Evolutionary conservation across 2,888 invertebrate species (phyloP), one percentile per base, ranked within the genome.

Genomic region (Drosophila birchii): DNA sequence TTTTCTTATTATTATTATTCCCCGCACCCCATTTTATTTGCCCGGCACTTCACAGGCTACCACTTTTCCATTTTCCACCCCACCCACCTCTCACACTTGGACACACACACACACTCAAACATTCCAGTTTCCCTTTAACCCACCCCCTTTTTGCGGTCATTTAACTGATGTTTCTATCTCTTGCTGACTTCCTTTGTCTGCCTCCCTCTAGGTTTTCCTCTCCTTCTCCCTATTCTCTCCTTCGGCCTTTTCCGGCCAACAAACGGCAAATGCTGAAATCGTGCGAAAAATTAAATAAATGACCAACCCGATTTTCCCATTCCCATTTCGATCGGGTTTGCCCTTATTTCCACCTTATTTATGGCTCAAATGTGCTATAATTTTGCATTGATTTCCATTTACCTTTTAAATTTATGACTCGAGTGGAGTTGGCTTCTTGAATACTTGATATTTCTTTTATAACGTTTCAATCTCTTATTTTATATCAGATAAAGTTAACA

Each of bases 201-300:
- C 32, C 18, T 53, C 32, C 56, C 29, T 43, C 41, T 12, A 20
- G 41, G 41, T 43, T 43, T 43, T 43, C 6, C 43, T 43, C 43
- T 11, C 20, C 2, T 8, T 5, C 16, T 45, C 26, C 45, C 26
- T 39, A 23, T 12, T 2, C 26, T 32, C n/a, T 51, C 67, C 51
- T 45, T 56, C 56, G 61, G 59, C 58, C 36, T 70, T 68, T 55
- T 47, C 45, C 59, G 18, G 62, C n/a, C 43, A 56, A 39, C 69
- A 61, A 55, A 43, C 57, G 75, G 75, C 69, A 78, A 86, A 83
- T 80, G 84, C 62, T 76, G 84, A 86, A 88, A 86, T 84, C 84
- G 87, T 88, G 84, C 84, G 81, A 84, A 86, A 88, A 88, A 88
- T 84, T 84, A 86, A 88, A 83, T 86, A 88, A 84, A 88, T 83